phyloP scores from a whole-genome alignment of 2,113 vertebrate species.

The Petroica traversi region DNA sequence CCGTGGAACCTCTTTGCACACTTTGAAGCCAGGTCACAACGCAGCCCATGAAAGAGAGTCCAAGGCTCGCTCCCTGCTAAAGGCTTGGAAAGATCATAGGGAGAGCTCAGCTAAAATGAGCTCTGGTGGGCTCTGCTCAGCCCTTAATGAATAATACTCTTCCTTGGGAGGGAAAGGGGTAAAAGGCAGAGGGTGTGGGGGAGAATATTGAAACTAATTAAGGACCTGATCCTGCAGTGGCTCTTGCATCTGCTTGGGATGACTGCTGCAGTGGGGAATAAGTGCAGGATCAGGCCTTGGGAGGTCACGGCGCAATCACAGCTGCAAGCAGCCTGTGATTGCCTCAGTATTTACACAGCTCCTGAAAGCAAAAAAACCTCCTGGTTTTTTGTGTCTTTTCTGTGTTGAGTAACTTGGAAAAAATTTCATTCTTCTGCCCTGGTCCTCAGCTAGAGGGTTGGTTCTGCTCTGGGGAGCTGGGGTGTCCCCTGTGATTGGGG shows the following conservation, averaged over 20 bases:
- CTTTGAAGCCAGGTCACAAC: slow-evolving; percentile 82
- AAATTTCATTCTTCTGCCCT: not conserved
- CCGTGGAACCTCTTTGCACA: slow-evolving; percentile 78
- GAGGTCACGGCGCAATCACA: fast-evolving
- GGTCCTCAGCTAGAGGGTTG: not conserved
- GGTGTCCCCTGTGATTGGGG: not conserved
- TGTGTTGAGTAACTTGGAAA: not conserved
- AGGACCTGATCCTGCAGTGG: not conserved
- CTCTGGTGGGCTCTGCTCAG: slow-evolving; percentile 53
- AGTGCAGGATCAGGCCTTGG: not conserved
- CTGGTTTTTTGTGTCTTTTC: not conserved
- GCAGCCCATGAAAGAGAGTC: slow-evolving; percentile 75
- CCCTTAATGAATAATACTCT: slow-evolving; percentile 68
- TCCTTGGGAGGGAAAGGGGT: slow-evolving; percentile 55
- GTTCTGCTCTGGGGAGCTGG: not conserved
- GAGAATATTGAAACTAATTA: slow-evolving; percentile 22
- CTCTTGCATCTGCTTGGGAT: not conserved
- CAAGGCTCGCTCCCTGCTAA: slow-evolving; percentile 68
- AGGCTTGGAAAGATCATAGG: slow-evolving; percentile 73
- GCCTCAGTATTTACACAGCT: fast-evolving
- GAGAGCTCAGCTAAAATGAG: slow-evolving; percentile 62
- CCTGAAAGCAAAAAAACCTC: not conserved
- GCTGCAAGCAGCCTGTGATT: not conserved
- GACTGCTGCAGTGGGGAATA: not conserved
- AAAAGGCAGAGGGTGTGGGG: not conserved